Evolutionary conservation across 2,797 vertebrate genomes (phyloP).

Genomic region (Thaleichthys pacificus): DNA sequence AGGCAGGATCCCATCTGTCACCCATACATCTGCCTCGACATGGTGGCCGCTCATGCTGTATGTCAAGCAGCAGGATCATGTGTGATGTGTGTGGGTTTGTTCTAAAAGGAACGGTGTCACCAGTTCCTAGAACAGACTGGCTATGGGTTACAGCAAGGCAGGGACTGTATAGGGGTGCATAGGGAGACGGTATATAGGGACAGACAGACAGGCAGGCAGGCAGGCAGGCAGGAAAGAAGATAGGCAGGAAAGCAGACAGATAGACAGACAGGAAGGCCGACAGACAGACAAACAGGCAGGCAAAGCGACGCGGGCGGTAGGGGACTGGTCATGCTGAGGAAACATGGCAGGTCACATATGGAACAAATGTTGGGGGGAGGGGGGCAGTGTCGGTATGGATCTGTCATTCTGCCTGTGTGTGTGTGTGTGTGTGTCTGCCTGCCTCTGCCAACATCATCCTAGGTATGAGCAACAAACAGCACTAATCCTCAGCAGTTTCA

Average conservation of each 20-base stretch:
- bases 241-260: conserved; percentile 26
- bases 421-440: background rate
- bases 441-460: too few species aligned
- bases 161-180: background rate
- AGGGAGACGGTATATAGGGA: conserved; percentile 45
- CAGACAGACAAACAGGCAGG: background rate
- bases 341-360: conserved; percentile 73
- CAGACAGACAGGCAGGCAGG: conserved; percentile 29
- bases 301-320: too few species aligned
- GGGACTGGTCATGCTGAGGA: conserved; percentile 51
- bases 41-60: conserved; percentile 23
- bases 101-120: conserved; percentile 31
- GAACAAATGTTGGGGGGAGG: conserved; percentile 22
- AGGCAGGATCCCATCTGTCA: conserved; percentile 1
- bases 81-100: conserved; percentile 25
- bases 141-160: conserved; percentile 18
- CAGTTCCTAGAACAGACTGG: background rate
- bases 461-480: too few species aligned
- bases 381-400: conserved; percentile 60
- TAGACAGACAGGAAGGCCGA: background rate
- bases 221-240: conserved; percentile 15
- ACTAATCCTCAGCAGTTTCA: conserved; percentile 11
- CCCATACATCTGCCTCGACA: background rate
- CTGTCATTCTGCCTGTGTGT: conserved; percentile 62
- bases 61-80: conserved; percentile 36